Conservation (phyloP, 2,113 vertebrate species). For the Hippocampus abdominalis region DNA sequence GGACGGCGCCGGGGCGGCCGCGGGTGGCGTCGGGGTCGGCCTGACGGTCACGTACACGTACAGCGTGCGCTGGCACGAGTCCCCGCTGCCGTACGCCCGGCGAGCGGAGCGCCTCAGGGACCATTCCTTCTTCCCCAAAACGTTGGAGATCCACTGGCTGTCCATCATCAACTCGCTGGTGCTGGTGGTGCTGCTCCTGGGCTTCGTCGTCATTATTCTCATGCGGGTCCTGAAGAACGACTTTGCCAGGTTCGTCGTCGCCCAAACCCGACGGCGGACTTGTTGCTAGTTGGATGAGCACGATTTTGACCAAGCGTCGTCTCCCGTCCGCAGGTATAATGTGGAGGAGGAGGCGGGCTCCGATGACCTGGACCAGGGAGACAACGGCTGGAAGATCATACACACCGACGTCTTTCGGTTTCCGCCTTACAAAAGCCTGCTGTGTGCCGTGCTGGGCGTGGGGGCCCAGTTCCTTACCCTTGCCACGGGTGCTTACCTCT, state of each 20-base stretch:
- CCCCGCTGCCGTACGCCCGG: constrained; percentile 63
- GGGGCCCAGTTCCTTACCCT: constrained; percentile 89
- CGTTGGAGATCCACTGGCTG: constrained; percentile 90
- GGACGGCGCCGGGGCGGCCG: constrained; percentile 62
- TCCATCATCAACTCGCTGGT: constrained; percentile 93
- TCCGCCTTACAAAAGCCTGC: constrained; percentile 81
- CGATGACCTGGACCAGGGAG: constrained; percentile 88
- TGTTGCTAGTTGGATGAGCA: too few species aligned
- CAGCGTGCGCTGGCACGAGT: constrained; percentile 86
- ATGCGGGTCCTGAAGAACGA: constrained; percentile 91
- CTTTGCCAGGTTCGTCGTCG: constrained; percentile 75
- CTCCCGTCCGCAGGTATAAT: constrained; percentile 75
- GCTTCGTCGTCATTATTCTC: constrained; percentile 91
- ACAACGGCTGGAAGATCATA: constrained; percentile 94
- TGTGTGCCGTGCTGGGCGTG: constrained; percentile 85
- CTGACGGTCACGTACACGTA: constrained; percentile 81
- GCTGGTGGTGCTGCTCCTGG: constrained; percentile 86
- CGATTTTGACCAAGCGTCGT: neutral
- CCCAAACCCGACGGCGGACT: too few species aligned
- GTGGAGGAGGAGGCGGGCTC: constrained; percentile 83
- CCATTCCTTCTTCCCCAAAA: constrained; percentile 86
- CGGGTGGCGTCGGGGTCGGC: constrained; percentile 56
- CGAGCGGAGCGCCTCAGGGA: constrained; percentile 80
- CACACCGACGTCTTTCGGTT: constrained; percentile 92
- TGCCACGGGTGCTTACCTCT: constrained; percentile 76